These are phyloP conservation scores for Pollenia griseotomentosa DNA, from an alignment of 2,888 invertebrate species.

Conservation along the genomic window DNA sequence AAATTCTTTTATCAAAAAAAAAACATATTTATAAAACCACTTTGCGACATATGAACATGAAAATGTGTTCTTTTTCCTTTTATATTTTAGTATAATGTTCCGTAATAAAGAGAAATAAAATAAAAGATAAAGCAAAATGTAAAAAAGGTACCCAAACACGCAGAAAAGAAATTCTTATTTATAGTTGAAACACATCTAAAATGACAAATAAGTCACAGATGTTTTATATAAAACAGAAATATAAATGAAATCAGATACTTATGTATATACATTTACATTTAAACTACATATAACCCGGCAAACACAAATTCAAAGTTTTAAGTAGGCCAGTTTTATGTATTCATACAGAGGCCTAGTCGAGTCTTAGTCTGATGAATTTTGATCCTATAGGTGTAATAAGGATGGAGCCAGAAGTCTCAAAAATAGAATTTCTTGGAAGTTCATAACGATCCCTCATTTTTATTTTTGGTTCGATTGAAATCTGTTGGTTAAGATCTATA, in stretches of 20 bases:
- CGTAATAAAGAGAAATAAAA: not conserved
- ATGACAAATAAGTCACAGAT: conserved; percentile 67
- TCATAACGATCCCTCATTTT: too few relatives aligned
- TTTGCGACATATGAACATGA: not conserved
- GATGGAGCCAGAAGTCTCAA: too few relatives aligned
- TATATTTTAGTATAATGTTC: not conserved
- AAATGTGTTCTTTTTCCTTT: not conserved
- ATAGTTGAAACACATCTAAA: conserved; percentile 52
- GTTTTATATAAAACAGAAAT: conserved; percentile 6
- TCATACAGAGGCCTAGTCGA: too few relatives aligned
- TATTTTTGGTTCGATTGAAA: too few relatives aligned
- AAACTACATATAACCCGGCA: not conserved
- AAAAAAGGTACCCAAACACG: conserved; percentile 39
- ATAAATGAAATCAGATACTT: not conserved
- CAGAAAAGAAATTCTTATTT: conserved; percentile 54
- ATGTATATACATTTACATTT: not conserved
- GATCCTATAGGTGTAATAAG: too few relatives aligned
- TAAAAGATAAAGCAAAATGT: not conserved
- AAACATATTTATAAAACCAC: conserved; percentile 10
- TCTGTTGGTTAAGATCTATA: too few relatives aligned
- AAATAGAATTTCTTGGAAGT: too few relatives aligned
- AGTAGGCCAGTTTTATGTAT: too few relatives aligned
- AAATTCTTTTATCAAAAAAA: too few relatives aligned
- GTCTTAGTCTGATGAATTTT: too few relatives aligned
- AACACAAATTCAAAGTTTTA: too few relatives aligned